Evolutionary conservation across 2,113 vertebrate species (phyloP), one percentile per base, ranked within the genome.

Genomic region (Austrofundulus limnaeus): DNA sequence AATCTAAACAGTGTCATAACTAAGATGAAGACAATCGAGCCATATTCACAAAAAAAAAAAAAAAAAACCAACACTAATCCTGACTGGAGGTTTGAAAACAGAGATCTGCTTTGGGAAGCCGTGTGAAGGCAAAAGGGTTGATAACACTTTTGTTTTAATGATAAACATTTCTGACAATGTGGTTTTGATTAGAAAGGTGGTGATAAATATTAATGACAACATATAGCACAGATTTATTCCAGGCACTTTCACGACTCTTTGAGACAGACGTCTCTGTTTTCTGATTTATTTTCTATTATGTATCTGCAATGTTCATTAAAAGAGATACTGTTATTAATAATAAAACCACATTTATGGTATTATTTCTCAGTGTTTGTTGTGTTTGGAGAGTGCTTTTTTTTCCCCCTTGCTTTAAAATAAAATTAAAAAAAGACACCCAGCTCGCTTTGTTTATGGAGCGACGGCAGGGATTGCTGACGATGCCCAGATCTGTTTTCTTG

Each of bases 231-330:
- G 88, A 91, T 80, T 81, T 82, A 88, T 90, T 83, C 78, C 89
- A 87, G 89, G 89, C 92, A 93, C 87, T 89, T 90, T 92, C 89
- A 91, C 82, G 48, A 86, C 74, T 87, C 71, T 76, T n/a, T 65
- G 82, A 85, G 86, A 84, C 71, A 54, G 20, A 85, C 78, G 90
- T 91, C 85, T 88, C 85, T 82, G 82, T 90, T 90, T 91, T 90
- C 83, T 75, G 77, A 85, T 84, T 86, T 88, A 72, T 91, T 92
- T 93, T 92, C 85, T 89, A 89, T 88, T 87, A 83, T 90, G 89
- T 91, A 91, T 89, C 85, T 91, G 89, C 88, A 87, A 92, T 91
- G 91, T 92, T 91, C 89, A 88, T 90, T 89, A 87, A 91, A 88
- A 87, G 77, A 91, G 88, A 90, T 91, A 91, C 87, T 90, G 87